A percentile compares a stretch with the other conserved stretches of the same genome.
Conservation (phyloP, 1,140 invertebrate genomes). For the Bombyx mandarina region DNA sequence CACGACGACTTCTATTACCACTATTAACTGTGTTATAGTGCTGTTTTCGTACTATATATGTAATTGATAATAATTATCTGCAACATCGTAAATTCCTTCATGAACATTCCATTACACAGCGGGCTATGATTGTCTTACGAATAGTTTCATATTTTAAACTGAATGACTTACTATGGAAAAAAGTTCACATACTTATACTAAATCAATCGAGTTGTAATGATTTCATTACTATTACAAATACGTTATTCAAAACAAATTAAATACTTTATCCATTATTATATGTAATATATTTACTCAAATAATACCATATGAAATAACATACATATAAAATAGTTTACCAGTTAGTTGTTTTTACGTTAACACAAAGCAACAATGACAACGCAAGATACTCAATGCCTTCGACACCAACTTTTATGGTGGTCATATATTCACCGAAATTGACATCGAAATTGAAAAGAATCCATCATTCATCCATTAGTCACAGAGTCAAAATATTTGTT, state of each 20-base stretch:
- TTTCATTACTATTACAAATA: not conserved
- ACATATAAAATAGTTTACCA: slow-evolving; percentile 20
- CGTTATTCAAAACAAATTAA: not conserved
- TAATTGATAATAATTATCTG: too few species aligned
- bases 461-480: slow-evolving; percentile 69
- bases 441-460: slow-evolving; percentile 63
- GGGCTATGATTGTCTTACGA: not conserved
- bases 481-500: slow-evolving; percentile 63
- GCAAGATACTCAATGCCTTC: slow-evolving; percentile 48
- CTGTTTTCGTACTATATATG: too few species aligned
- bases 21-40: too few species aligned
- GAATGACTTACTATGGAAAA: not conserved
- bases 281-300: not conserved
- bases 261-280: not conserved
- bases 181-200: not conserved
- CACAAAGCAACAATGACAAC: slow-evolving; percentile 49
- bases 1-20: too few species aligned
- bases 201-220: not conserved
- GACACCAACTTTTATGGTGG: slow-evolving; percentile 57
- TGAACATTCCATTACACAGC: slow-evolving; percentile 2
- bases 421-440: slow-evolving; percentile 60
- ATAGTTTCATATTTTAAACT: not conserved
- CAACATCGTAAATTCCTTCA: slow-evolving; percentile 1
- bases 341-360: slow-evolving; percentile 40
- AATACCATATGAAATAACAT: not conserved